Evolutionary conservation across 2,113 vertebrate genomes (phyloP).

Genomic region (Casuarius casuarius): DNA sequence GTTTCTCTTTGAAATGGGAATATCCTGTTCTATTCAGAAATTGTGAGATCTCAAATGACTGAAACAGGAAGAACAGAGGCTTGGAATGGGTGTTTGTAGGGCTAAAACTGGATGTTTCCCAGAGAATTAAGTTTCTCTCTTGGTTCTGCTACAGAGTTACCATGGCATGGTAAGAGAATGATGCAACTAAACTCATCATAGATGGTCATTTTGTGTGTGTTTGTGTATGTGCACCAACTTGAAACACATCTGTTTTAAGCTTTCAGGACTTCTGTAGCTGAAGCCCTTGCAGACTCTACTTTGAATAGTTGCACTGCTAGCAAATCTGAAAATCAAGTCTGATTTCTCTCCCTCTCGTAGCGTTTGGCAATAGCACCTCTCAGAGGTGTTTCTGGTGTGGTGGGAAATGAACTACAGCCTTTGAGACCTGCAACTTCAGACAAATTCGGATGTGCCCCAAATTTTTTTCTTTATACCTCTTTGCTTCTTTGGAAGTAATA

Average conservation of each 20-base stretch:
- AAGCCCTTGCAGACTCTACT: neutral
- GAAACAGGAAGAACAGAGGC: neutral
- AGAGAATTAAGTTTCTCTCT: neutral
- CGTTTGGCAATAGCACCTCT: neutral
- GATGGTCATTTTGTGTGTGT: neutral
- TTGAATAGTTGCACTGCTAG: neutral
- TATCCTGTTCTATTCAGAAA: neutral
- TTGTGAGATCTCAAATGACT: neutral
- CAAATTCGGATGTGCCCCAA: too few relatives aligned
- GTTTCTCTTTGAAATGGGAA: neutral
- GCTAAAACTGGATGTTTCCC: neutral
- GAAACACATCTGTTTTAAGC: too few relatives aligned
- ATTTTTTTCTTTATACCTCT: too few relatives aligned
- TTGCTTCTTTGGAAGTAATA: too few relatives aligned
- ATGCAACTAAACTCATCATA: neutral
- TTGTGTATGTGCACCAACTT: neutral
- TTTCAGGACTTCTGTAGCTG: neutral
- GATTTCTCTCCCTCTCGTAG: neutral
- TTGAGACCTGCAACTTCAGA: too few relatives aligned
- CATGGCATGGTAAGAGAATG: neutral
- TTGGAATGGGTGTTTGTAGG: neutral
- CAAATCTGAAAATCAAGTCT: neutral
- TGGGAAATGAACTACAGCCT: too few relatives aligned
- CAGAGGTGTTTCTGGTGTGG: too few relatives aligned
- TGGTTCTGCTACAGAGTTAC: neutral